Percentiles rank a stretch among this genome's conserved stretches.
Evolutionary conservation across 2,113 vertebrate species (phyloP).

Genomic region (Chelonoidis abingdonii): DNA sequence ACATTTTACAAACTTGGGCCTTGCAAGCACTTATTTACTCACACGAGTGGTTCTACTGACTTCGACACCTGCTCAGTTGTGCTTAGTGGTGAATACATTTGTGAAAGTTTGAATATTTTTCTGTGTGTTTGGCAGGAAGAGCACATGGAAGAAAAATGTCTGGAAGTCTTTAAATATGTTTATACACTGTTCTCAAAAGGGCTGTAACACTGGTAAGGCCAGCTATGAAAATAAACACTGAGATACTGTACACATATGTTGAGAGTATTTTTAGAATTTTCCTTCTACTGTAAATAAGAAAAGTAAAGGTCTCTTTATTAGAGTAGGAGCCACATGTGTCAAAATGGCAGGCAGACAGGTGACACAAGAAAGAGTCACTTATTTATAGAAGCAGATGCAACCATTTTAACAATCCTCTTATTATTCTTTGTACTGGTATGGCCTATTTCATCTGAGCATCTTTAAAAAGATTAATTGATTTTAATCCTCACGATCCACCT

Average conservation of each 20-base stretch:
- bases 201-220: not conserved
- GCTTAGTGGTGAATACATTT: not conserved
- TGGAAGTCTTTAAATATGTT: conserved; percentile 2
- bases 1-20: not conserved
- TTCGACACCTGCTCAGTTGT: not conserved
- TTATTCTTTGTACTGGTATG: not conserved
- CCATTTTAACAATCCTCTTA: not conserved
- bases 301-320: not conserved
- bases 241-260: not conserved
- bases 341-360: not conserved
- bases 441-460: not conserved
- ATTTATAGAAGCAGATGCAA: not conserved
- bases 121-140: conserved; percentile 10
- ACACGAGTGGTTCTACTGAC: not conserved
- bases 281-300: conserved; percentile 17
- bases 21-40: not conserved
- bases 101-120: not conserved
- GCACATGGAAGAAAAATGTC: not conserved
- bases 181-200: not conserved
- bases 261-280: conserved; percentile 15
- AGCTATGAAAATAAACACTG: conserved; percentile 39
- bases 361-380: not conserved
- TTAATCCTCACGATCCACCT: not conserved
- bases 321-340: not conserved
- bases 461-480: not conserved